Base-by-base conservation (phyloP, 1,140 invertebrate species). In the Pseudomyrmex pallidus region DNA sequence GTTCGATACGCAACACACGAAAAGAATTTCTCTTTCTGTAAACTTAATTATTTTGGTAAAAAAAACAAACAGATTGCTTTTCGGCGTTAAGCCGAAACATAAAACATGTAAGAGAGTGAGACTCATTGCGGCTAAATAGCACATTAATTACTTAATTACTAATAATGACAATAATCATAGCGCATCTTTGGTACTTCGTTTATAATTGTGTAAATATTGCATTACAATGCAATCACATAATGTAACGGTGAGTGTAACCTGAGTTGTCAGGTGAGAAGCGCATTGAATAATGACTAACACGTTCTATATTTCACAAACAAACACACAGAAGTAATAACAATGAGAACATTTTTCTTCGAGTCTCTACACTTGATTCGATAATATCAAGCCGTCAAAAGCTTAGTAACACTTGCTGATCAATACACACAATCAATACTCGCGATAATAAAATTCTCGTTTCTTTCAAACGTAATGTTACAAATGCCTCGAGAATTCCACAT, bases 351-450 rank as follows among this genome's bases (percentile, higher is more conserved):
- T 50, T 61, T 2, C 50, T 50, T 82, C 7, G 50, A 52, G 12
- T 35, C 50, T 74, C 35, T 83, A 85, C 13, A 54, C 50, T 67
- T 48, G 35, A 84, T 68, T 35, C 17, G 12, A 9, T 85, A 72
- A 72, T 77, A 74, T 57, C 44, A 68, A 86, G 70, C 78, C 59
- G 73, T 83, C 64, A 50, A 86, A 87, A 77, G 64, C 80, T 64
- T 70, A 70, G 9, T 84, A 78, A 84, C 56, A 77, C 46, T 85
- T 83, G 68, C 56, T 17, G 12, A 76, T 63, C 66, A 83, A 66
- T 83, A 64, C 15, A 54, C 64, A 20, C 17, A 50, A 13, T 61
- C 17, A 52, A 13, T 61, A 61, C n/a, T 63, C 15, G 46, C 73
- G 73, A 44, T 46, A 35, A 20, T 74, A 62, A 83, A 83, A 83